A percentile compares a stretch with the other conserved stretches of the same genome.
These are phyloP conservation scores for Hypanus sabinus DNA, from an alignment of 2,113 vertebrate species.

Conservation along the genomic window DNA sequence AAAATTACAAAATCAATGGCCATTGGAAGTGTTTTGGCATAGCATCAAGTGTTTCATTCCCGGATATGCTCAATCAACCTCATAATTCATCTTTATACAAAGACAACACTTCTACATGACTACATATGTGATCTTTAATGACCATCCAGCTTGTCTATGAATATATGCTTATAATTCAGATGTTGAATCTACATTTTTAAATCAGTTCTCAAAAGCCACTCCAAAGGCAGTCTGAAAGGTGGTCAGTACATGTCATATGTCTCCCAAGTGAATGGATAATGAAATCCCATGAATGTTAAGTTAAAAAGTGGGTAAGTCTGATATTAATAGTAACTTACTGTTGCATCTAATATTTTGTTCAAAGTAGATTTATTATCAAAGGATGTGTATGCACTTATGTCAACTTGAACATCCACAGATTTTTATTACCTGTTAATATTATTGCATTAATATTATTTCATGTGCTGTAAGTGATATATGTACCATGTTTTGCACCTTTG, in stretches of 20 bases:
- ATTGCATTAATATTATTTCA: too few species aligned
- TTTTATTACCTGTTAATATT: too few species aligned
- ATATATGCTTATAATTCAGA: neutral
- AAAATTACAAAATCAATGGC: constrained; percentile 5
- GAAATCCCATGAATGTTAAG: neutral
- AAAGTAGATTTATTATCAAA: too few species aligned
- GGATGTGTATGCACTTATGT: too few species aligned
- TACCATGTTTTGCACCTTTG: too few species aligned
- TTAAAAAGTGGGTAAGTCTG: neutral
- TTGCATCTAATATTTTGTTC: neutral
- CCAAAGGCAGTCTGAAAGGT: neutral
- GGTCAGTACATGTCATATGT: neutral
- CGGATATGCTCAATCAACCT: neutral
- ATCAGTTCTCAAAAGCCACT: neutral
- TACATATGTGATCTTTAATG: neutral
- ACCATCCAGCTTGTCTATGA: neutral
- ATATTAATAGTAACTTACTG: constrained; percentile 17
- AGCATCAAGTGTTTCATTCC: neutral
- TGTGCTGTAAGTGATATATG: too few species aligned
- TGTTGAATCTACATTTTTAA: neutral
- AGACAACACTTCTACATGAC: neutral
- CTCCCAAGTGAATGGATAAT: neutral
- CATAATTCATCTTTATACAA: neutral
- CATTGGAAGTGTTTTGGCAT: neutral
- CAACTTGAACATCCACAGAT: too few species aligned